A percentile compares a stretch with the other conserved stretches of the same genome.
phyloP scores from a whole-genome alignment of 1,140 invertebrate genomes.

The Paralvinella palmiformis region DNA sequence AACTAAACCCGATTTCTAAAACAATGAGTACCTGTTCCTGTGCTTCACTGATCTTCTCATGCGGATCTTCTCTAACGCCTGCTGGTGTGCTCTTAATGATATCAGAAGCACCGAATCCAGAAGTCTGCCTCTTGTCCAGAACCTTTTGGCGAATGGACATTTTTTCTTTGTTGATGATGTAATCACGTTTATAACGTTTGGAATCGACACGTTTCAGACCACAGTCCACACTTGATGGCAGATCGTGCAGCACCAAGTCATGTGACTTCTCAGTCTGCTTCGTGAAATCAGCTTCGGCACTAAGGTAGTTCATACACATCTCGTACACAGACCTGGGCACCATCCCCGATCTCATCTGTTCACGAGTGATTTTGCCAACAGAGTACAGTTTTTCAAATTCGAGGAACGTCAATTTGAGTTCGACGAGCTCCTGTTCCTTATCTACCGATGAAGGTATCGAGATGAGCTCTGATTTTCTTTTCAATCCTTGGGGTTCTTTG shows the following conservation, averaged over 20 bases:
- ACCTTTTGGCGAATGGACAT: conserved; percentile 7
- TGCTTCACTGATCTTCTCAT: neutral
- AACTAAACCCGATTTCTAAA: neutral
- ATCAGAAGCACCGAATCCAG: neutral
- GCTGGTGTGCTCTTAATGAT: conserved; percentile 4
- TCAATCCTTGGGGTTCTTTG: neutral
- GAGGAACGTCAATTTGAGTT: neutral
- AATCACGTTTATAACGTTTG: conserved; percentile 18
- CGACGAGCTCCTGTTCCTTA: conserved; percentile 1
- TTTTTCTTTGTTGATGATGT: conserved; percentile 11
- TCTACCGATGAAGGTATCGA: too few species aligned
- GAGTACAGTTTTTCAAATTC: conserved; percentile 6
- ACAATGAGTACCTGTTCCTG: conserved; percentile 3
- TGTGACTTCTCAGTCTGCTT: neutral
- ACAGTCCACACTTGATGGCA: conserved; percentile 20
- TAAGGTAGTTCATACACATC: too few species aligned
- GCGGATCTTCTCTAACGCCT: neutral
- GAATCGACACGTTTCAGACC: conserved; percentile 25
- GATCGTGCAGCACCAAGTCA: neutral
- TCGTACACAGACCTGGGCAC: neutral
- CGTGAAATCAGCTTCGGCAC: too few species aligned
- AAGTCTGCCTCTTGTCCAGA: conserved; percentile 29
- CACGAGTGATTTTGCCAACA: neutral
- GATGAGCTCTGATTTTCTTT: too few species aligned
- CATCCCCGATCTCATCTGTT: neutral